Conservation (phyloP, 2,888 invertebrate species). For the Lacanobia wlatinum region DNA sequence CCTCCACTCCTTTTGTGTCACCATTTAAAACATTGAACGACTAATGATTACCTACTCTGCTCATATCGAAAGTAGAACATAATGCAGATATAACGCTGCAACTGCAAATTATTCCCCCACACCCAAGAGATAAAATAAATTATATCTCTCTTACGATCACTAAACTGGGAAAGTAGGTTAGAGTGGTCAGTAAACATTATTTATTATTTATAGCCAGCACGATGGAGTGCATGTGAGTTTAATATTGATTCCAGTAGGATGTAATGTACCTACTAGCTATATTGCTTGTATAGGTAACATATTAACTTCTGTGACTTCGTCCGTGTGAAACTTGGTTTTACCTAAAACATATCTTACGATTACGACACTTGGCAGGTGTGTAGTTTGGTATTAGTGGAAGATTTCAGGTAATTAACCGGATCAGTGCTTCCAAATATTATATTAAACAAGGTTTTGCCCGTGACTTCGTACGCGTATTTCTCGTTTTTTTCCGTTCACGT, state of each 20-base stretch:
- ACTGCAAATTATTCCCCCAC: constrained; percentile 13
- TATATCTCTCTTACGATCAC: constrained; percentile 24
- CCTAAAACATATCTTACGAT: no score
- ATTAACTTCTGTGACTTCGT: no score
- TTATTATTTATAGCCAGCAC: constrained; percentile 45
- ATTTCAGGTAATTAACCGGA: no score
- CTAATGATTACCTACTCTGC: no score
- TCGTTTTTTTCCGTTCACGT: no score
- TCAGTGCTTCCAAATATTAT: no score
- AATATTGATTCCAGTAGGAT: constrained; percentile 38
- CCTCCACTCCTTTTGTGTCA: no score
- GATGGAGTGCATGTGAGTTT: constrained; percentile 32
- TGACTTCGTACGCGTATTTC: no score
- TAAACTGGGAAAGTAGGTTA: constrained; percentile 45
- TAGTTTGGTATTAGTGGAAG: not conserved
- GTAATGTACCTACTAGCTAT: not conserved
- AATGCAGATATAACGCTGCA: constrained; percentile 14
- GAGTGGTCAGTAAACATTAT: constrained; percentile 42
- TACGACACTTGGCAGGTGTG: not conserved
- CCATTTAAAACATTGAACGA: no score
- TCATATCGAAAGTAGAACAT: not conserved
- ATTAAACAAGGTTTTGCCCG: no score
- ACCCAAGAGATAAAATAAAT: constrained; percentile 38
- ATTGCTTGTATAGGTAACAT: not conserved
- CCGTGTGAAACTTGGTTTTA: not conserved